These are phyloP conservation scores for Vombatus ursinus DNA, from an alignment of 2,113 vertebrate species.

Conservation along the genomic window DNA sequence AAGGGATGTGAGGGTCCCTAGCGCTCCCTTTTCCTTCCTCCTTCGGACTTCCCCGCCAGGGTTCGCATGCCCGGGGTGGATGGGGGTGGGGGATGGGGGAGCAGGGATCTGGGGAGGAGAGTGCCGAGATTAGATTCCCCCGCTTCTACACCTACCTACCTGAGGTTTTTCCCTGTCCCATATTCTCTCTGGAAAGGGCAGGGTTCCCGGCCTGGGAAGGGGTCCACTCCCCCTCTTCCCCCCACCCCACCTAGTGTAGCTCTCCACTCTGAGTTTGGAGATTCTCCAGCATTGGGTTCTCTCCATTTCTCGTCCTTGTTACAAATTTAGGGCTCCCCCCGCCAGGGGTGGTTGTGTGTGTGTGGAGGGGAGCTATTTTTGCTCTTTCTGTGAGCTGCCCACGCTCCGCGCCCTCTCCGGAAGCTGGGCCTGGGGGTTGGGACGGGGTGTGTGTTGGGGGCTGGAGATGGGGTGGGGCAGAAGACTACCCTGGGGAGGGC, in stretches of 20 bases:
- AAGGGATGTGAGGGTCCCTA: background rate
- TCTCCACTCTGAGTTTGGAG: background rate
- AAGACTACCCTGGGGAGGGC: background rate
- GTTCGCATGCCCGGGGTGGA: background rate
- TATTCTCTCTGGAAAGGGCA: background rate
- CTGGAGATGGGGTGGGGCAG: background rate
- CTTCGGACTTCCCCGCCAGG: background rate
- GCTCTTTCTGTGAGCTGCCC: background rate
- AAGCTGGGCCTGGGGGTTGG: background rate
- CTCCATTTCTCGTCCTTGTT: background rate
- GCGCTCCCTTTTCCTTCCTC: too few species aligned
- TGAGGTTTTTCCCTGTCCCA: background rate
- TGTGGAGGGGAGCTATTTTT: background rate
- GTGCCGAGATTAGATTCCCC: background rate
- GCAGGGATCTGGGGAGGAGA: background rate
- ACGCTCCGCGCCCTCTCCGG: background rate
- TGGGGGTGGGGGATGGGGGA: constrained; percentile 14
- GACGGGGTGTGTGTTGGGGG: background rate
- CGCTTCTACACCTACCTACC: background rate
- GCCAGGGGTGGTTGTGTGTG: background rate
- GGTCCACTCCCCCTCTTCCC: background rate
- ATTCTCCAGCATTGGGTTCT: background rate
- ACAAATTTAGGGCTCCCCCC: background rate
- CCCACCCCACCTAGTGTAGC: background rate
- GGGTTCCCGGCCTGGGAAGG: background rate